These are phyloP conservation scores for pig (Sus scrofa) DNA, from an alignment of 2,113 vertebrate genomes.

Conservation along the genomic window DNA sequence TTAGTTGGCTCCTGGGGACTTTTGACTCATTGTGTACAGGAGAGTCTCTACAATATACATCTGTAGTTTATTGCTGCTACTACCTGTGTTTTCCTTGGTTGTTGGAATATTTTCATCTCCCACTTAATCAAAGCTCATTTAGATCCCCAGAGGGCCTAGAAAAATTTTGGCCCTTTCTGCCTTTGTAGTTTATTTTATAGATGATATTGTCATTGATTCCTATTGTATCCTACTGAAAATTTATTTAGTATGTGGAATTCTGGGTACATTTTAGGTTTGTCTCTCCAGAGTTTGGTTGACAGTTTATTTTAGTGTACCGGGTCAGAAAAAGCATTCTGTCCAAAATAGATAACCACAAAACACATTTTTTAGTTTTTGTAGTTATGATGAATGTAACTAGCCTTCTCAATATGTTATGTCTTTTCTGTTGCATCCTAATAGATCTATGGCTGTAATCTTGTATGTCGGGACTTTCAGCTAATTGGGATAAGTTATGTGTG, in stretches of 20 bases:
- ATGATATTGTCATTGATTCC: constrained; percentile 60
- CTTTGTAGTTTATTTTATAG: constrained; percentile 56
- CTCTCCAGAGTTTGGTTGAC: constrained; percentile 65
- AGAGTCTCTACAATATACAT: rapidly evolving
- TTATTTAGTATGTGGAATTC: constrained; percentile 29
- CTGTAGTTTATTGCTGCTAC: not conserved
- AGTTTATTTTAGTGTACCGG: constrained; percentile 45
- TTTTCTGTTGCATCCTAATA: constrained; percentile 78
- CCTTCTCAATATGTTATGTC: constrained; percentile 75
- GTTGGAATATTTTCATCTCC: not conserved
- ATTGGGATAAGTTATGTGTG: constrained; percentile 86
- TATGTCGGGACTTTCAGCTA: constrained; percentile 84
- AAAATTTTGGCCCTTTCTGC: not conserved
- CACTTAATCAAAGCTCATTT: constrained; percentile 50
- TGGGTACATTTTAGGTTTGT: constrained; percentile 55
- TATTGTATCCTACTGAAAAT: constrained; percentile 58
- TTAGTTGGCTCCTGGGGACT: not conserved
- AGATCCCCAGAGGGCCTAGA: constrained; percentile 32
- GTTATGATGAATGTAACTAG: constrained; percentile 78
- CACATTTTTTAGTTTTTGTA: constrained; percentile 76
- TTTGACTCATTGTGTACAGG: not conserved
- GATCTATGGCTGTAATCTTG: constrained; percentile 78
- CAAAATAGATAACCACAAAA: constrained; percentile 69
- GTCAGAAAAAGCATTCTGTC: constrained; percentile 71
- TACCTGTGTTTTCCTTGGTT: not conserved